Base-by-base conservation (phyloP, 2,113 vertebrate genomes). In the Grallaria varia region DNA sequence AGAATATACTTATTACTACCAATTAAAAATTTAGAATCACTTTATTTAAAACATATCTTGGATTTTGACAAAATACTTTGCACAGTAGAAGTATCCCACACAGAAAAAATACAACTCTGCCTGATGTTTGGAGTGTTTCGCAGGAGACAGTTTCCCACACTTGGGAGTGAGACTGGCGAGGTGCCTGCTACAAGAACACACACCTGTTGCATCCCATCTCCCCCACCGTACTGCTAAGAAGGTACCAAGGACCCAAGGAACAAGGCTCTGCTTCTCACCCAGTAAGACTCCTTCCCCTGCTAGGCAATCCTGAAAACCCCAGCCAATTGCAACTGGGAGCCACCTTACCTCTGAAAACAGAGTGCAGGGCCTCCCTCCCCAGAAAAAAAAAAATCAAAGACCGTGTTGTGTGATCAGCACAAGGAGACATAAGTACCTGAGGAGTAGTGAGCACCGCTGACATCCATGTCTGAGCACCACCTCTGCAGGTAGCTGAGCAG, bases 21-120 rank as follows among this genome's bases (percentile, higher is more conserved):
- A 27, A 52, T 45, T 30, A 68, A 79, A 78, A 64, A 66, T 88
- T 87, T 33, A 55, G 25, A 35, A 59, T 45, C 8, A 7, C 53
- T 97, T 97, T 86, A 95, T 93, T 96, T 66, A 62, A 83, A 95
- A 49, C 4, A 3, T 11, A 47, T n/a, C 79, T 69, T 63, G 47
- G 72, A 55, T 73, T 86, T 68, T 52, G 69, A 37, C 78, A 79
- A 68, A 75, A 50, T 18, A 49, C 28, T 47, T 68, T 31, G 45
- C 69, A 56, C 27, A 56, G 35, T 2, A 8, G 11, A 78, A 44
- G 7, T 12, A 67, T 31, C n/a, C 39, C 79, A 49, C 42, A 55
- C 10, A 53, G 35, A 84, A 44, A 13, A 18, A 28, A 37, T 6
- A 42, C 19, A 67, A 18, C 39, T 50, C 35, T 60, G 52, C 25